Evolutionary conservation across 1,140 invertebrate species (phyloP).

Genomic region (Meloidogyne hapla): DNA sequence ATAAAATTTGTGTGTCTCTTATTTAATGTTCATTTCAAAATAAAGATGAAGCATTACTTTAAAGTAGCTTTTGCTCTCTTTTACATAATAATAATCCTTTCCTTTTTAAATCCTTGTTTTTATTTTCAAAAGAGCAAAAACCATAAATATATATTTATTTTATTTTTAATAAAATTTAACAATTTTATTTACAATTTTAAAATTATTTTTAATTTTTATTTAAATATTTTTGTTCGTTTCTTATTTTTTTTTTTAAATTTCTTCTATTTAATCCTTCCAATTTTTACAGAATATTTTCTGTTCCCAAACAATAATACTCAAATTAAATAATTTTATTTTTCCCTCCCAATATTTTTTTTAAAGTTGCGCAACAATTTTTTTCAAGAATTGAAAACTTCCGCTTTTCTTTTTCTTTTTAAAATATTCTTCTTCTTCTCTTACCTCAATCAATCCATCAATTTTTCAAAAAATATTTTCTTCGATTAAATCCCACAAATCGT

Average conservation of each 20-base stretch:
- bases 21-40: neutral
- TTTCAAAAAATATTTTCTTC: no score
- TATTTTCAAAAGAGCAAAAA: neutral
- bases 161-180: no score
- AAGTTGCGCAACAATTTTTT: neutral
- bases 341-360: neutral
- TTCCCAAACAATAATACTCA: no score
- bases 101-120: neutral
- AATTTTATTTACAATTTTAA: no score
- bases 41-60: neutral
- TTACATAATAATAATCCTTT: slow-evolving; percentile 1
- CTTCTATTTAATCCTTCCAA: no score
- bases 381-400: neutral
- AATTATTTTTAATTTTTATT: no score
- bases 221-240: no score
- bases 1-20: neutral
- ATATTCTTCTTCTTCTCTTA: no score
- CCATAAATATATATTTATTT: neutral
- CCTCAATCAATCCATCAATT: no score
- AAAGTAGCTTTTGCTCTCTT: neutral
- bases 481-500: no score
- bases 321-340: neutral
- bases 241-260: no score
- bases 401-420: neutral
- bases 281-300: no score